Base-by-base conservation (phyloP, 2,113 vertebrate species). In the Australoheros scitulus region DNA sequence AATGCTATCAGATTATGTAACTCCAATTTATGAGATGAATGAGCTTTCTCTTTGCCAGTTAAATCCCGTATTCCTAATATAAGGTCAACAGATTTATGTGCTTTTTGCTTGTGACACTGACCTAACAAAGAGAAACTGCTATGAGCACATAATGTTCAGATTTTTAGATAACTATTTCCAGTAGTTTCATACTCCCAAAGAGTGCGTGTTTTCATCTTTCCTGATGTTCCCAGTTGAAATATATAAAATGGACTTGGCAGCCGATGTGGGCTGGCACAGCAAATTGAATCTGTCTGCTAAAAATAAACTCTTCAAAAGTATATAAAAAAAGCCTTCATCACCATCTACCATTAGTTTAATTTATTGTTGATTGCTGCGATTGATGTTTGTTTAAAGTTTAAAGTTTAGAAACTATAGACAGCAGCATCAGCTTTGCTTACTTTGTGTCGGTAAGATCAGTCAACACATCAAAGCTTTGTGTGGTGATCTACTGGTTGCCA, bases 301-400 rank as follows among this genome's bases (percentile, higher is more conserved):
- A 76, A 85, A 77, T 80, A 80, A 82, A 84, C 65, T 55, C 47
- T 63, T 80, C 41, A 63, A 29, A 58, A 7, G 17, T 24, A 22
- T 76, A 14, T 72, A 36, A 74, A 34, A 60, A 41, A 7, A 20
- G 65, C 24, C 41, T 59, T 68, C 60, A n/a, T 5, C 76, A 68
- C 64, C 3, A 29, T 58, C 50, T 41, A 29, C 11, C 11, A n/a
- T 18, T 14, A 68, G 11, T 17, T 43, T 34, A 24, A 55, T 70
- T 58, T 26, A n/a, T 43, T 4, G 63, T 38, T 0, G 77, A 38
- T 29, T 22, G 15, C 5, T 29, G 2, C 55, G 81, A 77, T 38
- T 64, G 58, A 81, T 74, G 61, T 72, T 74, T 61, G 20, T 15
- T 34, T 36, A 38, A 47, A 29, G 47, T 56, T 86, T 77, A n/a